These are phyloP conservation scores for Orientallactaga bullata DNA, from an alignment of 2,113 vertebrate species.

Conservation along the genomic window DNA sequence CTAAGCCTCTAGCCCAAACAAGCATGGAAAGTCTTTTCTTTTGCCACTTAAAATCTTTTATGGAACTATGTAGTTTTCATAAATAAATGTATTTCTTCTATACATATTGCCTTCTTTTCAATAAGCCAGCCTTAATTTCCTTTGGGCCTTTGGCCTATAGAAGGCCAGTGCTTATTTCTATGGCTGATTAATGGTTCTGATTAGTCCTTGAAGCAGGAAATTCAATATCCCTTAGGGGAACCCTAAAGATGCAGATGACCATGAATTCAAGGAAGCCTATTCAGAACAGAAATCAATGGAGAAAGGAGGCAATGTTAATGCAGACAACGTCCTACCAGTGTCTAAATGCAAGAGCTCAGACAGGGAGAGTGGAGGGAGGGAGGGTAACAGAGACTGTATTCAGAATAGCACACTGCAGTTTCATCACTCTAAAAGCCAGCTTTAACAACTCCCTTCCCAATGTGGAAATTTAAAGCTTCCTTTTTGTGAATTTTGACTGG, in stretches of 20 bases:
- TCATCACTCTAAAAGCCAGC: slow-evolving; percentile 71
- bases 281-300: slow-evolving; percentile 83
- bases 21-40: slow-evolving; percentile 19
- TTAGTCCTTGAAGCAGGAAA: slow-evolving; percentile 82
- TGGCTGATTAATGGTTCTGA: slow-evolving; percentile 84
- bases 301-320: slow-evolving; percentile 83
- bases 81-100: slow-evolving; percentile 57
- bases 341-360: slow-evolving; percentile 77
- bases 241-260: slow-evolving; percentile 82
- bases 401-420: slow-evolving; percentile 73
- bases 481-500: slow-evolving; percentile 77
- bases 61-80: neutral
- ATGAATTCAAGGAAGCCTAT: slow-evolving; percentile 83
- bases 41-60: slow-evolving; percentile 35
- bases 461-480: slow-evolving; percentile 81
- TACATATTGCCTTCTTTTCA: slow-evolving; percentile 69
- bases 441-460: slow-evolving; percentile 74
- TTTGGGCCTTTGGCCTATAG: slow-evolving; percentile 61
- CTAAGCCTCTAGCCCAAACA: neutral
- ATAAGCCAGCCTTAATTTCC: slow-evolving; percentile 67
- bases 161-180: slow-evolving; percentile 74
- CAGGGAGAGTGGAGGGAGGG: slow-evolving; percentile 50
- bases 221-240: slow-evolving; percentile 84
- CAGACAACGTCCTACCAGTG: slow-evolving; percentile 80
- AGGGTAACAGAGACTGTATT: slow-evolving; percentile 81